Percentiles rank a stretch among this genome's conserved stretches.
Evolutionary conservation across 2,888 invertebrate species (phyloP).

Genomic region (Microplitis manilae): DNA sequence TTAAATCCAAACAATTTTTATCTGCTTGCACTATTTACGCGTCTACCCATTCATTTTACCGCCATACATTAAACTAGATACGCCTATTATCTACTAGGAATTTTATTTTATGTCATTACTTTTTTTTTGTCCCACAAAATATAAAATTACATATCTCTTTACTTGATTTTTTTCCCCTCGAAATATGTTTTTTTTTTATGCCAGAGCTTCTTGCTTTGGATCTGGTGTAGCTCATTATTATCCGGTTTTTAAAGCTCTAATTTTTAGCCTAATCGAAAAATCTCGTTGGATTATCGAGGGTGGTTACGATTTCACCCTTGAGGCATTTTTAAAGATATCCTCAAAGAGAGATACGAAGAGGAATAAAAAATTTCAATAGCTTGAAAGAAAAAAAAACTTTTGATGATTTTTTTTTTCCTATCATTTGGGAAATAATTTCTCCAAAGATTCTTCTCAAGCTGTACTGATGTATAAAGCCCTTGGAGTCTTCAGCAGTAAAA

Average conservation of each 20-base stretch:
- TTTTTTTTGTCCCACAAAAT: not conserved
- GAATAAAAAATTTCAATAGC: not conserved
- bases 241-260: constrained; percentile 45
- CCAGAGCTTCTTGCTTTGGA: constrained; percentile 4
- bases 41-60: constrained; percentile 19
- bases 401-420: constrained; percentile 16
- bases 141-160: not conserved
- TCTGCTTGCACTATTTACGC: constrained; percentile 19
- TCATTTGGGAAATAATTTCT: not conserved
- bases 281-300: constrained; percentile 51
- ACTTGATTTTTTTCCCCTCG: constrained; percentile 6
- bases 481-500: constrained; percentile 21
- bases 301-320: constrained; percentile 34
- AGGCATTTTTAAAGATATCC: not conserved
- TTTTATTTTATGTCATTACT: constrained; percentile 26
- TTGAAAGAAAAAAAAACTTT: constrained; percentile 13
- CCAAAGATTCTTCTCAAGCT: not conserved
- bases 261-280: constrained; percentile 50
- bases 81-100: constrained; percentile 6
- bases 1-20: constrained; percentile 40
- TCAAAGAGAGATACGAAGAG: not conserved
- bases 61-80: constrained; percentile 33
- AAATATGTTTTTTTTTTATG: constrained; percentile 14
- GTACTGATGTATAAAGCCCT: constrained; percentile 1
- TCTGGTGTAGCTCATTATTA: constrained; percentile 49